A percentile compares a stretch with the other conserved stretches of the same genome.
Evolutionary conservation across 2,888 invertebrate species (phyloP).

Genomic region (Charanyca ferruginea): DNA sequence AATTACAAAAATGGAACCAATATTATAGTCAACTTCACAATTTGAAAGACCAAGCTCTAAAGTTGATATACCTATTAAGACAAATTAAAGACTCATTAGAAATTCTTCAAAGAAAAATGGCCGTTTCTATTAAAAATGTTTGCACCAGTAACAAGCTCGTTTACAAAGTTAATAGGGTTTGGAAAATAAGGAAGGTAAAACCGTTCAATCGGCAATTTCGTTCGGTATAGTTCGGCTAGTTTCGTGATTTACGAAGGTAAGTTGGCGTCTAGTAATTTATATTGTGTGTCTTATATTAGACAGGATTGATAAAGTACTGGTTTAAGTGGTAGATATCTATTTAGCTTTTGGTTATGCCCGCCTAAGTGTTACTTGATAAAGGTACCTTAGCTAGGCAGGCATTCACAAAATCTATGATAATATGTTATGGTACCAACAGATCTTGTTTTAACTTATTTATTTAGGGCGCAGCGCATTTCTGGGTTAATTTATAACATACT

Average conservation of each 20-base stretch:
- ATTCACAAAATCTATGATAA: too few relatives aligned
- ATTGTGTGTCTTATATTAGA: slow-evolving; percentile 25
- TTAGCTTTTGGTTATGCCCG: not conserved
- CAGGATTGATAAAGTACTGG: slow-evolving; percentile 19
- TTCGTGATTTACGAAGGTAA: slow-evolving; percentile 43
- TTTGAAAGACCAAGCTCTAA: slow-evolving; percentile 14
- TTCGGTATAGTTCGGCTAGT: slow-evolving; percentile 10
- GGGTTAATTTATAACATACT: too few relatives aligned
- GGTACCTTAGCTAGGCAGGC: not conserved
- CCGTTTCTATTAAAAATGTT: not conserved
- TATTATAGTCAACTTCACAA: slow-evolving; percentile 10
- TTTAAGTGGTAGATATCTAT: not conserved
- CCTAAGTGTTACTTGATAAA: not conserved
- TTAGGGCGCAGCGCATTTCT: too few relatives aligned
- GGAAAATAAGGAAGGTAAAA: slow-evolving; percentile 3
- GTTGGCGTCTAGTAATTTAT: slow-evolving; percentile 30
- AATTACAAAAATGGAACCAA: slow-evolving; percentile 18
- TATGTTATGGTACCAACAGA: too few relatives aligned
- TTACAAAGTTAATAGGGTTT: slow-evolving; percentile 23
- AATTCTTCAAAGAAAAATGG: slow-evolving; percentile 2
- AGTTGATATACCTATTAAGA: not conserved
- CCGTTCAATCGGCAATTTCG: slow-evolving; percentile 31
- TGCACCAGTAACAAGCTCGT: not conserved
- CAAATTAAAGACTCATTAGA: slow-evolving; percentile 15
- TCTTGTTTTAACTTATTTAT: too few relatives aligned